Evolutionary conservation across 92 coral and sea anemone species (phyloP), one percentile per base, ranked within the genome.

Genomic region (Bergia sp.): DNA sequence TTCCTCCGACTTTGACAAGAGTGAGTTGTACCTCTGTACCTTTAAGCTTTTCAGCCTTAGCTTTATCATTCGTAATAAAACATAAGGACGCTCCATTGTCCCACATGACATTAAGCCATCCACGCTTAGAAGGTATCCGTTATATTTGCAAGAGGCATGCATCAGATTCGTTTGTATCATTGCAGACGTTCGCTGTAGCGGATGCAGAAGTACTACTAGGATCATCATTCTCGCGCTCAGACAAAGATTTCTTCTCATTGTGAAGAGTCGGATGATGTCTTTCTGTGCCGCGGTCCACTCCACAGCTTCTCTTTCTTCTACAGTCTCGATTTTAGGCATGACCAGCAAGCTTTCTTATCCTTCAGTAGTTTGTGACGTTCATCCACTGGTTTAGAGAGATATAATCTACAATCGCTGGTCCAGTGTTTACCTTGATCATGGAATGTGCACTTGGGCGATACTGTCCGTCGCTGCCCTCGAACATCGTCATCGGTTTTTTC

Each of bases 261-360:
- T 88, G 88, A 58, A 89, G 71, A 3, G 90, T 73, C 42, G 85
- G 64, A 58, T 89, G 92, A 53, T 89, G 92, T 29, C 67, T 79
- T 67, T 58, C 71, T 18, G 80, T 75, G 67, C 94, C 86, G 53
- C 80, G 73, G 40, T 81, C 65, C 4, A 77, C 83, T 2, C 90
- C 90, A 74, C 94, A 89, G 5, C 44, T 79, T 58, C 39, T 89
- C 13, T 73, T 89, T 29, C 78, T 16, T 64, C 75, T 77, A 37
- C 94, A 91, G 0, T 85, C 90, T 23, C 58, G 78, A 13, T 86
- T 89, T 91, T 3, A 91, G 88, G n/a, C 92, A 91, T 23, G 90
- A 92, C 94, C 94, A 92, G 44, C 92, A 92, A 9, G 94, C 94
- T 67, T 79, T 61, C 64, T 86, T 92, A 3, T 86, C 87, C n/a